phyloP scores from a whole-genome alignment of 1,140 invertebrate genomes.

The Drosophila littoralis region DNA sequence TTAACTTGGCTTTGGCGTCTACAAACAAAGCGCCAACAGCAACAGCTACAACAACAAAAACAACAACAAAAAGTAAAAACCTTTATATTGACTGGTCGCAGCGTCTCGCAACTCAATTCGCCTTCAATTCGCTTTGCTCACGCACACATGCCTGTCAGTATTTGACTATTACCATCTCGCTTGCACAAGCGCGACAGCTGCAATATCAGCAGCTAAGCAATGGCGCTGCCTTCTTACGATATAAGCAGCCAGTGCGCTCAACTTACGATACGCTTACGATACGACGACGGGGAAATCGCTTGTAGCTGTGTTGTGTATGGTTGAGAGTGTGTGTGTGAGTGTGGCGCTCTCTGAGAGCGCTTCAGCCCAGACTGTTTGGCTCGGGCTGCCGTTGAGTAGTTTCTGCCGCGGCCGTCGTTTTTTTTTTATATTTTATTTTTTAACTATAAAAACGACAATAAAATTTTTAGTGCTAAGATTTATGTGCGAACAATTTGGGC shows the following conservation, averaged over 20 bases:
- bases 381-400: constrained; percentile 51
- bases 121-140: constrained; percentile 58
- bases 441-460: constrained; percentile 83
- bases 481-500: constrained; percentile 80
- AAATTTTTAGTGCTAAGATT: constrained; percentile 83
- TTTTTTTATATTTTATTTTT: constrained; percentile 62
- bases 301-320: constrained; percentile 5
- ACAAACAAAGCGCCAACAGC: constrained; percentile 36
- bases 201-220: constrained; percentile 49
- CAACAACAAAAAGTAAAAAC: neutral
- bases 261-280: constrained; percentile 72
- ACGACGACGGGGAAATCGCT: constrained; percentile 56
- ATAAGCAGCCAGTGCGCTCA: constrained; percentile 60
- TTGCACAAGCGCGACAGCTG: constrained; percentile 40
- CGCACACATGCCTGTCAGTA: constrained; percentile 14
- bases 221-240: constrained; percentile 79
- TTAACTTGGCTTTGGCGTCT: constrained; percentile 52
- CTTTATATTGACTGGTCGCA: constrained; percentile 48
- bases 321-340: constrained; percentile 28
- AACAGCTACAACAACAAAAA: constrained; percentile 17
- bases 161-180: constrained; percentile 59
- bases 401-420: constrained; percentile 32
- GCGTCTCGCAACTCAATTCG: constrained; percentile 62
- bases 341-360: constrained; percentile 29
- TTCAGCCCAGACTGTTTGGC: constrained; percentile 67